Evolutionary conservation across 2,888 invertebrate genomes (phyloP), one percentile per base, ranked within the genome.

Genomic region (Agriopis aurantiaria): DNA sequence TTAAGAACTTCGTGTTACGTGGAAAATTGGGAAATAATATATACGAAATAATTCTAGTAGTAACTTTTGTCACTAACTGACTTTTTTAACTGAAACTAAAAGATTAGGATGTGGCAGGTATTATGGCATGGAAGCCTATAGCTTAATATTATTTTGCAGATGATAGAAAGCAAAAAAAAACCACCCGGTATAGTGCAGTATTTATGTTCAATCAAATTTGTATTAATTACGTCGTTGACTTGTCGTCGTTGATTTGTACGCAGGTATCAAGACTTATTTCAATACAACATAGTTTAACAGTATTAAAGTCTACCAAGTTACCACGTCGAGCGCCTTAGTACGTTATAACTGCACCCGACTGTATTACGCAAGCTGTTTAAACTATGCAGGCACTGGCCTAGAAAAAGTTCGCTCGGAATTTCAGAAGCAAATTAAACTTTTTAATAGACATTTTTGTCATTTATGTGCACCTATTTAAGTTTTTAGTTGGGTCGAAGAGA

Each of bases 271-370:
- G 62, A 55, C n/a, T 77, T 72, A 74, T 74, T 75, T 69, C 65
- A 65, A 75, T 68, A 64, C 62, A 67, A 57, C 40, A 55, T 46
- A 62, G 33, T 56, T 64, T 67, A 53, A 68, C 17, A 67, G 59
- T 63, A 57, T 71, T 65, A 61, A 55, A 68, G 62, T 59, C 43
- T 53, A 45, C 41, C 72, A 68, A 65, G 68, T 69, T 76, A 76
- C 52, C 40, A 40, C 73, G 76, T 76, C 68, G 59, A 72, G 74
- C 69, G 76, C 73, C 71, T 81, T 83, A 82, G 81, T 82, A 81
- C 82, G 81, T 84, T 82, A 80, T 85, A 85, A 86, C 82, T 83
- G 82, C 78, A 81, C 76, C 77, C 70, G 23, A 71, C 77, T 76
- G 63, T 68, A 78, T 80, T 71, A 69, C 77, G 75, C 74, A 79